Base-by-base conservation (phyloP, 2,113 vertebrate genomes). In the Tautogolabrus adspersus region DNA sequence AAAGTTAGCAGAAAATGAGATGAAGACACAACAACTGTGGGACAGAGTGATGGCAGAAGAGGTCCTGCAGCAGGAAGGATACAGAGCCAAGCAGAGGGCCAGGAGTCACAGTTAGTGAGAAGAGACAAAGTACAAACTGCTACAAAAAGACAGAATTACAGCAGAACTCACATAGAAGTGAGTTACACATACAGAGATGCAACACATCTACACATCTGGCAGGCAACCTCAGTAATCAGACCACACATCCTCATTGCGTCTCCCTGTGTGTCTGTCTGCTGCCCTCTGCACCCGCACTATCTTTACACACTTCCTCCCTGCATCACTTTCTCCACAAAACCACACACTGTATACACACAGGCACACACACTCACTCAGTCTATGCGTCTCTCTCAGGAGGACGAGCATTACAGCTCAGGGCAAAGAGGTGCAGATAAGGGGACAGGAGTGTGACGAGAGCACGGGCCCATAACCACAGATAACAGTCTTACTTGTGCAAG, bases 391-490 rank as follows among this genome's bases (percentile, higher is more conserved):
- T 83, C 89, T 85, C 57, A 64, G 72, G 87, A 90, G 90, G 85
- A 84, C 62, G 78, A 87, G 70, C 62, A 42, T 67, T 86, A 82
- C 66, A 87, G 83, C 86, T 89, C 79, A 56, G 86, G 87, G 87
- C 84, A 79, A 66, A 70, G 83, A 83, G 84, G 87, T 69, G 77
- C 88, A 72, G 91, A 93, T 93, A 93, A 92, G 87, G 76, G 82
- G 90, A 91, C 86, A 90, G 85, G 83, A 81, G 87, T 88, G 88
- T 90, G 88, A 93, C 87, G 85, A n/a, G 83, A 89, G 88, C 60
- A 66, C 66, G 73, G 87, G 83, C 58, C 62, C 64, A 91, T 89
- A 86, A 87, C 86, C 83, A 65, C 84, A 88, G 92, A 93, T 93
- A 92, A 87, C 58, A 30, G 22, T 13, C 54, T 59, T 23, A 47